Conservation (phyloP, 2,797 vertebrate species). For the Crax fasciolata region DNA sequence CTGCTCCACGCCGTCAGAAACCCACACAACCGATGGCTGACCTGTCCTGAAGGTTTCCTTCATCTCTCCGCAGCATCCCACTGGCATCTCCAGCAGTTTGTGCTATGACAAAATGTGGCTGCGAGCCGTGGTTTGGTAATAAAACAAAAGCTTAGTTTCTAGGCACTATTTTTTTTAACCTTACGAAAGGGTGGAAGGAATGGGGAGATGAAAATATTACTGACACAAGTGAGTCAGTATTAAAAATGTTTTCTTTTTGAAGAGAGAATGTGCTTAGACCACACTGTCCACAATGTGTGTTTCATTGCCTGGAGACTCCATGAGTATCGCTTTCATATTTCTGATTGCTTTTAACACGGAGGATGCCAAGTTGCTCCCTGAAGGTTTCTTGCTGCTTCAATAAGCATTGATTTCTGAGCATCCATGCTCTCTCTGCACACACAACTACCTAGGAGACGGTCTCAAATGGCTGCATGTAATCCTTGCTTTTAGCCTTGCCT, state of each 20-base stretch:
- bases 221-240: constrained; percentile 60
- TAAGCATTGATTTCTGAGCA: neutral
- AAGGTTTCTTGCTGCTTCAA: neutral
- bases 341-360: neutral
- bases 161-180: constrained; percentile 50
- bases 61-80: neutral
- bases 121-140: neutral
- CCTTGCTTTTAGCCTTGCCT: neutral
- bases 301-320: neutral
- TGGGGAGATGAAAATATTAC: constrained; percentile 54
- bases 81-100: constrained; percentile 38
- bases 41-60: constrained; percentile 32
- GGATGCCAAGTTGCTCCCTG: neutral
- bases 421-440: neutral
- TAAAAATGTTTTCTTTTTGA: constrained; percentile 45
- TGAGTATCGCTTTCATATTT: neutral
- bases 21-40: neutral
- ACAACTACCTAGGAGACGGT: neutral
- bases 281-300: neutral
- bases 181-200: constrained; percentile 38
- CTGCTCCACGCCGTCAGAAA: neutral
- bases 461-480: rapidly evolving
- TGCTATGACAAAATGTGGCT: neutral
- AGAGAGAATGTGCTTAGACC: constrained; percentile 25
- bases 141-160: constrained; percentile 58